phyloP scores from a whole-genome alignment of 2,113 vertebrate species.

The Rhadina sibilatrix region DNA sequence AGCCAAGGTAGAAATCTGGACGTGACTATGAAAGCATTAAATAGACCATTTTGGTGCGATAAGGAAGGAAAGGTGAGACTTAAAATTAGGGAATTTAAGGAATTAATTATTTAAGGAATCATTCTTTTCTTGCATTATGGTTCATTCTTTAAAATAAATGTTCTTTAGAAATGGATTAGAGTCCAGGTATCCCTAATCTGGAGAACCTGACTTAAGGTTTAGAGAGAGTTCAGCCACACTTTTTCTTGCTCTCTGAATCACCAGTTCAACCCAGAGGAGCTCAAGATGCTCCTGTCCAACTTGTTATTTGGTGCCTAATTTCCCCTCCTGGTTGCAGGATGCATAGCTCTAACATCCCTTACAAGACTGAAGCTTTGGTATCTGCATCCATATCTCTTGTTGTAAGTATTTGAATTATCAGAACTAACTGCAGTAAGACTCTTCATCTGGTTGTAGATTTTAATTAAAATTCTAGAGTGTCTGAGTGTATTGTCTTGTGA shows the following conservation, averaged over 20 bases:
- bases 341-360: not conserved
- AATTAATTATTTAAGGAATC: not conserved
- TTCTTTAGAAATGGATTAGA: not conserved
- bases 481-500: not conserved
- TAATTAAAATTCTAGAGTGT: slow-evolving; percentile 7
- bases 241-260: not conserved
- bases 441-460: not conserved
- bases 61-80: not conserved
- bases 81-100: not conserved
- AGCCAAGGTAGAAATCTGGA: not conserved
- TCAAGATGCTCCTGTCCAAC: not conserved
- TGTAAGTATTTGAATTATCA: not conserved
- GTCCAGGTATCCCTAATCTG: not conserved
- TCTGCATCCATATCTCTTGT: not conserved
- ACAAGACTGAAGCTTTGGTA: not conserved
- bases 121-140: not conserved
- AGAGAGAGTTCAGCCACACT: not conserved
- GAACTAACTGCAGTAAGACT: not conserved
- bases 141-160: not conserved
- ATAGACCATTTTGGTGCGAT: not conserved
- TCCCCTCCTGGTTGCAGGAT: not conserved
- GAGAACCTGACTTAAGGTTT: not conserved
- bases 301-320: not conserved
- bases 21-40: not conserved
- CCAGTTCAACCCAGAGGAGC: not conserved